Evolutionary conservation across 2,888 invertebrate species (phyloP).

Genomic region (Catocala sponsa): DNA sequence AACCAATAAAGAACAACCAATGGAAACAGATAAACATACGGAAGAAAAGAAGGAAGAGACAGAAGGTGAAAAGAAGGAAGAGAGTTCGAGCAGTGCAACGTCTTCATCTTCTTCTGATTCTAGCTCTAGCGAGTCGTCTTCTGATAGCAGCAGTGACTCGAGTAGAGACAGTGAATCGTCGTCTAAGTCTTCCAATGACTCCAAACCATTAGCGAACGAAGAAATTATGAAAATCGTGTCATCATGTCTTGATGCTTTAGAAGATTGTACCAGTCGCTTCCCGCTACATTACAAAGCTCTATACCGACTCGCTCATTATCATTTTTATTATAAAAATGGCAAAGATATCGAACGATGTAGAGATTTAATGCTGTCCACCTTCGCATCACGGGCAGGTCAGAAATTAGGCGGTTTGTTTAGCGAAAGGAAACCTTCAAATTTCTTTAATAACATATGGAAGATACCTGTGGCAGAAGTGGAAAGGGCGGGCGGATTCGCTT

Average conservation of each 20-base stretch:
- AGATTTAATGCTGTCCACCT: conserved; percentile 91
- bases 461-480: conserved; percentile 97
- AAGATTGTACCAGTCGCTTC: conserved; percentile 95
- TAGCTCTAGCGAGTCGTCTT: conserved; percentile 87
- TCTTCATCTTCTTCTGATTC: conserved; percentile 84
- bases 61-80: conserved; percentile 70
- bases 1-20: conserved; percentile 44
- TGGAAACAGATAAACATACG: conserved; percentile 36
- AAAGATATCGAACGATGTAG: conserved; percentile 91
- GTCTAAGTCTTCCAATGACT: conserved; percentile 73
- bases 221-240: conserved; percentile 89
- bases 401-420: conserved; percentile 94
- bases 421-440: conserved; percentile 94
- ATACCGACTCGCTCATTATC: conserved; percentile 95
- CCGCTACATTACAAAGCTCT: conserved; percentile 97
- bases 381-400: conserved; percentile 90
- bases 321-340: conserved; percentile 91
- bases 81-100: conserved; percentile 75
- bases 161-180: conserved; percentile 85
- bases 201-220: conserved; percentile 79
- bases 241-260: conserved; percentile 92
- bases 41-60: conserved; percentile 52
- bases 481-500: conserved; percentile 96
- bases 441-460: conserved; percentile 98
- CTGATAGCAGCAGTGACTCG: conserved; percentile 85